Conservation (phyloP, 2,888 invertebrate genomes). For the Branchellion lobata region DNA sequence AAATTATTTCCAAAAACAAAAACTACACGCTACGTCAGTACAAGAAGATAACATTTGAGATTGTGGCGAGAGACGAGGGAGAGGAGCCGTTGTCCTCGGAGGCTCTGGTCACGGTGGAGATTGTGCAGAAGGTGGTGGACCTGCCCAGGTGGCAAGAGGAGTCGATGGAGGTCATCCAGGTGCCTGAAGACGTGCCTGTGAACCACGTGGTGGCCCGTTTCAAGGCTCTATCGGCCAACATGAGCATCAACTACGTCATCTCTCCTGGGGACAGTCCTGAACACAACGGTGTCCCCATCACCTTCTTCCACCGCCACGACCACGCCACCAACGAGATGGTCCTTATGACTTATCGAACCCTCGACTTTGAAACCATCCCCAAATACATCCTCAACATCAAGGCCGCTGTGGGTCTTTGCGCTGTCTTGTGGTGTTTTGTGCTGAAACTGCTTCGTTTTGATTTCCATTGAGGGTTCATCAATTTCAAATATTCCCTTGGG, state of each 20-base stretch:
- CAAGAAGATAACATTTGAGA: conserved; percentile 70
- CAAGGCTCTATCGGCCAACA: conserved; percentile 48
- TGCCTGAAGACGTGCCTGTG: conserved; percentile 51
- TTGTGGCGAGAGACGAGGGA: conserved; percentile 96
- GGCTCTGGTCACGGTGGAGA: conserved; percentile 96
- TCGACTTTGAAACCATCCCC: conserved; percentile 52
- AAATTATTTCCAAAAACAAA: too few relatives aligned
- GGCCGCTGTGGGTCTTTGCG: conserved; percentile 53
- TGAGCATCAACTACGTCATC: conserved; percentile 51
- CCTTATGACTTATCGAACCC: conserved; percentile 51
- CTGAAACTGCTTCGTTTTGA: too few relatives aligned
- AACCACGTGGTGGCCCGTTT: conserved; percentile 50
- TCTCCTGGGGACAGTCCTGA: conserved; percentile 51
- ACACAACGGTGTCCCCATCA: conserved; percentile 51
- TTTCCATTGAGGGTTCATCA: background rate
- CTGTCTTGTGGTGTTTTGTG: background rate
- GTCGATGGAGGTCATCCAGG: conserved; percentile 42
- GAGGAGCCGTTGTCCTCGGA: conserved; percentile 89
- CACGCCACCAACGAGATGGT: conserved; percentile 52
- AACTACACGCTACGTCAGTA: too few relatives aligned
- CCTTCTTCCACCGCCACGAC: conserved; percentile 51
- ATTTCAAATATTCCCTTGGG: background rate
- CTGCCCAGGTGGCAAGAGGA: conserved; percentile 53
- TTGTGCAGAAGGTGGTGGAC: conserved; percentile 68
- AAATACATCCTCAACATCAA: conserved; percentile 53